phyloP scores from a whole-genome alignment of 2,888 invertebrate species.

The Meloe dianella region DNA sequence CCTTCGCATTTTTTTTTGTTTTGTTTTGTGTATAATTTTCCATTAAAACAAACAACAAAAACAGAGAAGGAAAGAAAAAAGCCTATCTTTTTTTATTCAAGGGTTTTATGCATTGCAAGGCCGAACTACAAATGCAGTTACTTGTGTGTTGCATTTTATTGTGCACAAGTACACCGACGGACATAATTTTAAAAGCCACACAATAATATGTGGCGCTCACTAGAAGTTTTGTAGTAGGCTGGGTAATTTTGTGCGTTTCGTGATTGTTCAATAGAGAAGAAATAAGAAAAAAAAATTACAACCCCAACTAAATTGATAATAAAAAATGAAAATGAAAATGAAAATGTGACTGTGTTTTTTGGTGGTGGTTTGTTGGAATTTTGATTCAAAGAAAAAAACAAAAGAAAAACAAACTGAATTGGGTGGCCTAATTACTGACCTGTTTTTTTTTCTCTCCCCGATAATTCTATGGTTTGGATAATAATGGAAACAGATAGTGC shows the following conservation, averaged over 20 bases:
- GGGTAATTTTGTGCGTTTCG: constrained; percentile 21
- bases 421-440: too few relatives aligned
- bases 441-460: too few relatives aligned
- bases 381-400: background rate
- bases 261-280: constrained; percentile 10
- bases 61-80: constrained; percentile 47
- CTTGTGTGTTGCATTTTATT: constrained; percentile 43
- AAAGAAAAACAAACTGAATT: too few relatives aligned
- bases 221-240: background rate
- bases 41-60: too few relatives aligned
- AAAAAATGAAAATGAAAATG: too few relatives aligned
- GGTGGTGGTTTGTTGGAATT: too few relatives aligned
- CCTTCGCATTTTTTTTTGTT: too few relatives aligned
- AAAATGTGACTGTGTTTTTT: constrained; percentile 4
- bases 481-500: constrained; percentile 45
- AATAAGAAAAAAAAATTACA: too few relatives aligned
- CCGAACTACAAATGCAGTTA: constrained; percentile 50
- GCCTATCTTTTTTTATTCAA: constrained; percentile 48
- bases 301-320: too few relatives aligned
- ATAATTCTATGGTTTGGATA: constrained; percentile 18
- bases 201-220: constrained; percentile 22
- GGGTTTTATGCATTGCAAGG: constrained; percentile 56
- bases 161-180: constrained; percentile 25
- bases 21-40: too few relatives aligned
- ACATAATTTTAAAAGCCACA: constrained; percentile 34